Percentiles rank a stretch among this genome's conserved stretches.
These are phyloP conservation scores for Hipposideros armiger DNA, from an alignment of 2,113 vertebrate genomes.

Conservation along the genomic window DNA sequence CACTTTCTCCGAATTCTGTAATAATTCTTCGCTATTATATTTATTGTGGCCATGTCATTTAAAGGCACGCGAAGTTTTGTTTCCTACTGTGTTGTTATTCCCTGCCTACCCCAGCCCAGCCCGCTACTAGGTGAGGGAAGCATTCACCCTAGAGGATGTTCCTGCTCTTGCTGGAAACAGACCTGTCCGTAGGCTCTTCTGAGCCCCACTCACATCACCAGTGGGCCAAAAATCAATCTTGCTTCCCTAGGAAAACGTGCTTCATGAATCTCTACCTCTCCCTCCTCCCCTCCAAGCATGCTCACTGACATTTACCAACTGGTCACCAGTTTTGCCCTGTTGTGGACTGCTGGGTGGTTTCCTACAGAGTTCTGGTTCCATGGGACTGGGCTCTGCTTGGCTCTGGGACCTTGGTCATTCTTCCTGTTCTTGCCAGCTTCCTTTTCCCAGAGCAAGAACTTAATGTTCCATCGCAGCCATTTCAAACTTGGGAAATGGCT, in stretches of 20 bases:
- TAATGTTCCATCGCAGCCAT: not conserved
- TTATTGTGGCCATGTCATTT: not conserved
- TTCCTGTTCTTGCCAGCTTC: not conserved
- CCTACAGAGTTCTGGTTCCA: not conserved
- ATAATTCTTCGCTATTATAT: not conserved
- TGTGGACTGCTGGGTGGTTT: not conserved
- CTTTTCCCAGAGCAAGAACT: not conserved
- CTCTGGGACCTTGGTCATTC: not conserved
- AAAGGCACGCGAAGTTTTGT: not conserved
- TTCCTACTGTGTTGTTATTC: not conserved
- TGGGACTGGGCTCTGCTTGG: not conserved
- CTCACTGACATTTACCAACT: too few relatives aligned
- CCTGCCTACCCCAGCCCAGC: rapidly evolving
- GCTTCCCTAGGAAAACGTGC: not conserved
- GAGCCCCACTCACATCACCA: not conserved
- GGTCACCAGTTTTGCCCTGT: not conserved
- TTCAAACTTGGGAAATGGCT: not conserved
- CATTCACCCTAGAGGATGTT: not conserved
- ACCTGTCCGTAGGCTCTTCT: not conserved
- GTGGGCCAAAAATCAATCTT: not conserved
- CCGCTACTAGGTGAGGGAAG: not conserved
- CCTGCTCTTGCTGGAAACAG: not conserved
- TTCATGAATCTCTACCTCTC: not conserved
- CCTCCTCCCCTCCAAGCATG: too few relatives aligned
- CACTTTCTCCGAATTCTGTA: not conserved